phyloP scores from a whole-genome alignment of 1,140 invertebrate genomes.

The Elymnias hypermnestra region DNA sequence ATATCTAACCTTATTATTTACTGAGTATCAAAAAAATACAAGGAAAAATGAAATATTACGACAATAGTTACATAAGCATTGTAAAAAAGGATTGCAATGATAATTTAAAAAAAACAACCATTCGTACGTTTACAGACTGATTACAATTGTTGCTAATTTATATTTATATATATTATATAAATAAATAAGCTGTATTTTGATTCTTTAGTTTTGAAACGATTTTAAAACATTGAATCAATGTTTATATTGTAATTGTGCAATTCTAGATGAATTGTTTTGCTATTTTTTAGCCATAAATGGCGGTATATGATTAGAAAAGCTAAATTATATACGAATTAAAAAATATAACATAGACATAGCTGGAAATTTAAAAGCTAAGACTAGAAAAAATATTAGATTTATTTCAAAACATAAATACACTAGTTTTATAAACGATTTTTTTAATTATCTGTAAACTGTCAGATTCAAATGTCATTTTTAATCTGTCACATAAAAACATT shows the following conservation, averaged over 20 bases:
- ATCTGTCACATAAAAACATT: too few relatives aligned
- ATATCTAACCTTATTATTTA: too few relatives aligned
- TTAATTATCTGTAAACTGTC: too few relatives aligned
- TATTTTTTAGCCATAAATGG: not conserved
- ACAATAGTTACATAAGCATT: not conserved
- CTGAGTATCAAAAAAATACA: too few relatives aligned
- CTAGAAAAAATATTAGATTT: too few relatives aligned
- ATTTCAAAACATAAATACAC: too few relatives aligned
- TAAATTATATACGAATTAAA: not conserved
- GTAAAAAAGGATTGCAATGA: too few relatives aligned
- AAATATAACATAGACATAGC: not conserved
- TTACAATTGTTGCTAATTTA: conserved; percentile 7
- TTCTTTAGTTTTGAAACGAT: conserved; percentile 21
- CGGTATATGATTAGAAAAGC: not conserved
- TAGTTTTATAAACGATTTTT: too few relatives aligned
- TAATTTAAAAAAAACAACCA: conserved; percentile 1
- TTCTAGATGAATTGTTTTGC: too few relatives aligned
- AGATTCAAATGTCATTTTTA: too few relatives aligned
- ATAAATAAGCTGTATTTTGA: conserved; percentile 5
- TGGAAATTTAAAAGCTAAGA: not conserved
- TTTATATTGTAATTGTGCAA: not conserved
- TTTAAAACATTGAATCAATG: conserved; percentile 24
- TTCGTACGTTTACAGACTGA: conserved; percentile 8
- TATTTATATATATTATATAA: not conserved
- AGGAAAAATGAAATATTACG: too few relatives aligned